Percentiles rank a stretch among this genome's conserved stretches.
Evolutionary conservation across 2,888 invertebrate genomes (phyloP).

Genomic region (Unio delphinus): DNA sequence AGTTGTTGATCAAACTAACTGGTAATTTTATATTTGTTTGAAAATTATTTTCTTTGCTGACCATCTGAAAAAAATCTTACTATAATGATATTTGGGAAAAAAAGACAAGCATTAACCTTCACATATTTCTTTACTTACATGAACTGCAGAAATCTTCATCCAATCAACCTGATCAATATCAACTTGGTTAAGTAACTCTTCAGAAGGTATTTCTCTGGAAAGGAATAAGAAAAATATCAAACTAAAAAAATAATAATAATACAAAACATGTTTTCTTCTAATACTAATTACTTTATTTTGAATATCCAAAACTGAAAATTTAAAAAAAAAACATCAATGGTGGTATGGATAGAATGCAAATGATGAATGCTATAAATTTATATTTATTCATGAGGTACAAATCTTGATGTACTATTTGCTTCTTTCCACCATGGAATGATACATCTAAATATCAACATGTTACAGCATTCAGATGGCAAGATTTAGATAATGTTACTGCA

Average conservation of each 20-base stretch:
- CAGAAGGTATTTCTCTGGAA: slow-evolving; percentile 33
- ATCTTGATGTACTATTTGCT: too few relatives aligned
- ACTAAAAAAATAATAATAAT: slow-evolving; percentile 3
- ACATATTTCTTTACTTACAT: slow-evolving; percentile 30
- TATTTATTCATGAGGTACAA: too few relatives aligned
- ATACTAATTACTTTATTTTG: not conserved
- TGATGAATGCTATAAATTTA: not conserved
- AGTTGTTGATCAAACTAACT: too few relatives aligned
- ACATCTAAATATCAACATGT: too few relatives aligned
- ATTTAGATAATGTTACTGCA: too few relatives aligned
- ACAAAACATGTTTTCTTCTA: not conserved
- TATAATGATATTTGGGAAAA: not conserved
- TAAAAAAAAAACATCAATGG: not conserved
- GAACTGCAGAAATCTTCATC: slow-evolving; percentile 53
- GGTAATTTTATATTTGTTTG: too few relatives aligned
- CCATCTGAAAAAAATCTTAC: not conserved
- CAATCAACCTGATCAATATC: slow-evolving; percentile 55
- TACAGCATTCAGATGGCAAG: too few relatives aligned
- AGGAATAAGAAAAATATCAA: not conserved
- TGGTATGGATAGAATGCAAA: not conserved
- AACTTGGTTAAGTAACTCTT: slow-evolving; percentile 36
- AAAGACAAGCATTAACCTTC: not conserved
- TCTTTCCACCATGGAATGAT: too few relatives aligned
- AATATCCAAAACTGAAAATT: not conserved
- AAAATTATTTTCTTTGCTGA: not conserved